phyloP scores from a whole-genome alignment of 2,113 vertebrate species.

The Cryptotis parvus region DNA sequence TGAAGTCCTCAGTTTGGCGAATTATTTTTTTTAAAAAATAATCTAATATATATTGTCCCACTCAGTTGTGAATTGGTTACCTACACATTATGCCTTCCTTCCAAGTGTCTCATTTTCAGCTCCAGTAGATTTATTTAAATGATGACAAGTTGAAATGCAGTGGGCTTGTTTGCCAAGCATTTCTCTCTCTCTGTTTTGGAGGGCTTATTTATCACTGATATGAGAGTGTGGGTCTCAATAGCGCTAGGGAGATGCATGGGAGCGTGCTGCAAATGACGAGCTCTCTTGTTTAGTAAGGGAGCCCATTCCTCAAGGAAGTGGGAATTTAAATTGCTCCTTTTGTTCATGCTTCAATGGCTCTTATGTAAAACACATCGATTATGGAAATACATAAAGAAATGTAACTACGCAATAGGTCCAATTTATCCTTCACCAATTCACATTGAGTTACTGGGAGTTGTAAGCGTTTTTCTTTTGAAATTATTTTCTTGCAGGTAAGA shows the following conservation, averaged over 20 bases:
- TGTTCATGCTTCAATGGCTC: constrained; percentile 58
- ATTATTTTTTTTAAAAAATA: constrained; percentile 37
- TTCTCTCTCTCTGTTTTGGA: constrained; percentile 67
- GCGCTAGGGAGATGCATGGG: constrained; percentile 35
- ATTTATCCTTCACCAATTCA: constrained; percentile 75
- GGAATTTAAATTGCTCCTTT: constrained; percentile 73
- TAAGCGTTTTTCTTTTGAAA: constrained; percentile 52
- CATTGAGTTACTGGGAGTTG: constrained; percentile 67
- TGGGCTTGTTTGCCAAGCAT: constrained; percentile 72
- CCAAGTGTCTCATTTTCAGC: constrained; percentile 69
- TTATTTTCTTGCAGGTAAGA: constrained; percentile 39
- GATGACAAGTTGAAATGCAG: constrained; percentile 77
- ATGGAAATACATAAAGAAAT: constrained; percentile 78
- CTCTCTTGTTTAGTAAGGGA: too few species aligned
- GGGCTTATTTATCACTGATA: constrained; percentile 64
- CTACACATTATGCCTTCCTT: constrained; percentile 67
- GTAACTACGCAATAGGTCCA: constrained; percentile 64
- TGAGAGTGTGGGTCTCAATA: constrained; percentile 63
- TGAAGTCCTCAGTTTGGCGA: constrained; percentile 32
- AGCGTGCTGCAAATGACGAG: constrained; percentile 55
- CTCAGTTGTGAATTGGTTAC: constrained; percentile 56
- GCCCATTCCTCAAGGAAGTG: constrained; percentile 53
- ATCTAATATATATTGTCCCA: constrained; percentile 48
- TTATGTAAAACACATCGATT: constrained; percentile 78
- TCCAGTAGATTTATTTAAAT: constrained; percentile 76